Base-by-base conservation (phyloP, 2,113 vertebrate species). In the Phoenicopterus ruber region DNA sequence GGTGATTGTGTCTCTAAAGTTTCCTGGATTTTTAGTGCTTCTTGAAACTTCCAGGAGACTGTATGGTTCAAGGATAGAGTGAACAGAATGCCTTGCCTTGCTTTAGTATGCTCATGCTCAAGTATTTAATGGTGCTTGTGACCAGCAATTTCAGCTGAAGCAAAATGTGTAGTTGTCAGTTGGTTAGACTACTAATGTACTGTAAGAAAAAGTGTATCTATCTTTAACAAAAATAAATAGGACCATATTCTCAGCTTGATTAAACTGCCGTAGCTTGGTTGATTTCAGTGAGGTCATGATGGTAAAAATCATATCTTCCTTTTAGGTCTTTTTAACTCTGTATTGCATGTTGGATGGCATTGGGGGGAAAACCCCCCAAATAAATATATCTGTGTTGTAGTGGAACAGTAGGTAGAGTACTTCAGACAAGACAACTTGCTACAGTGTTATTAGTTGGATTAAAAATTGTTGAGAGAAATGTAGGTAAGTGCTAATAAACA, bases 151-250 rank as follows among this genome's bases (percentile, higher is more conserved):
- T 82, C 42, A 86, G 46, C 73, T 84, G 86, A 80, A 93, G 62
- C 44, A 83, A 86, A 90, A 84, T 66, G 29, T 46, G 32, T 88
- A 9, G 36, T 38, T 78, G 24, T 78, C 90, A 86, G 61, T 69
- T 82, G 66, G 50, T 91, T 96, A 83, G n/a, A 54, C 40, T 69
- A 26, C 36, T 79, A 84, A 91, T 69, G 80, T 73, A 42, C 58
- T 89, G 29, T 67, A 82, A 82, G 42, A 61, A 73, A 79, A 77
- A 92, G 8, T n/a, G 15, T 80, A 20, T 69, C 38, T 80, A 20
- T 69, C 38, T 88, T 77, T 55, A 86, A 88, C 26, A 92, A 83
- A 91, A 94, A 83, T 86, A 94, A 80, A 92, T 86, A 90, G 63
- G n/a, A 28, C 34, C n/a, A 38, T 65, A 40, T 63, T 96, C 52